Conservation (phyloP, 2,888 invertebrate species). For the Heterodera filipjevi region DNA sequence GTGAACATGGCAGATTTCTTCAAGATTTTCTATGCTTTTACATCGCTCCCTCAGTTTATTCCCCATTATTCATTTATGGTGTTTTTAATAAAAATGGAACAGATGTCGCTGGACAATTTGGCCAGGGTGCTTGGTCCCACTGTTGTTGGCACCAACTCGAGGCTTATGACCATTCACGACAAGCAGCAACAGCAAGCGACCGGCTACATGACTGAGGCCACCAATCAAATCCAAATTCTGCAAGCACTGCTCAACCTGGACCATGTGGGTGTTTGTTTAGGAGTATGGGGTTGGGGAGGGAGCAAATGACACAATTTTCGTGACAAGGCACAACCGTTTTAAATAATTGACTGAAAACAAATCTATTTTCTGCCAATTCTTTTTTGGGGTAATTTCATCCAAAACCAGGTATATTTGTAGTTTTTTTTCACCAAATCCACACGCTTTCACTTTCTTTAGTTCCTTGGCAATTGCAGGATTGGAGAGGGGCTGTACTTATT, state of each 20-base stretch:
- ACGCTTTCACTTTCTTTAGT: no score
- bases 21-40: no score
- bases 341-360: no score
- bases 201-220: constrained; percentile 17
- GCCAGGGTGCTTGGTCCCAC: constrained; percentile 91
- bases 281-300: background rate
- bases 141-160: constrained; percentile 77
- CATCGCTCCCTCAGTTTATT: background rate
- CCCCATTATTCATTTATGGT: background rate
- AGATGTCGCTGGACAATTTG: constrained; percentile 85
- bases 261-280: constrained; percentile 23
- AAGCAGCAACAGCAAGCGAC: constrained; percentile 8
- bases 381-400: no score
- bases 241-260: constrained; percentile 46
- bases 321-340: no score
- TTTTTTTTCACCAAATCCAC: no score
- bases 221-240: constrained; percentile 41
- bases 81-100: background rate
- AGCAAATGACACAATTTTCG: constrained; percentile 13
- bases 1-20: no score
- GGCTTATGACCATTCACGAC: constrained; percentile 5
- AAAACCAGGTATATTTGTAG: no score
- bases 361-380: no score
- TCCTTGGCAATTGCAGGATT: no score
- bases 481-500: no score